Evolutionary conservation across 2,888 invertebrate species (phyloP).

Genomic region (Meteorus cinctellus): DNA sequence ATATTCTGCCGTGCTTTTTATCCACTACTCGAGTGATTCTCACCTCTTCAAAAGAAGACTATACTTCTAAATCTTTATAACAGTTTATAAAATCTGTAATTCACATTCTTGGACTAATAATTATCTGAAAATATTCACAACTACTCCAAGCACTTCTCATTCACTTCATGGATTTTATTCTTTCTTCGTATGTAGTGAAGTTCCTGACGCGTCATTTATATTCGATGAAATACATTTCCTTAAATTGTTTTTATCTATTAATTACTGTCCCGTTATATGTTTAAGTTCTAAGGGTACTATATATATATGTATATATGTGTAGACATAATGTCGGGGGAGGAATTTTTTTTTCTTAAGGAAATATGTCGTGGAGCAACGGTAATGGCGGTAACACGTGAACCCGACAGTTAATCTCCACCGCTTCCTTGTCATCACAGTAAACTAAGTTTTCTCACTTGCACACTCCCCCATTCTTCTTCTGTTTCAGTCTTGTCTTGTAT

Average conservation of each 20-base stretch:
- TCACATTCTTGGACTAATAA: too few relatives aligned
- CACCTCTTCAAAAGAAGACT: too few relatives aligned
- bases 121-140: too few relatives aligned
- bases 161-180: too few relatives aligned
- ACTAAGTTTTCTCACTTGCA: background rate
- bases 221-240: background rate
- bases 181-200: too few relatives aligned
- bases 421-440: background rate
- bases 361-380: conserved; percentile 58
- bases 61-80: too few relatives aligned
- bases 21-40: too few relatives aligned
- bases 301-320: background rate
- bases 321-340: background rate
- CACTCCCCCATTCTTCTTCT: conserved; percentile 13
- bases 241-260: background rate
- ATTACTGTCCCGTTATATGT: background rate
- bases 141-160: too few relatives aligned
- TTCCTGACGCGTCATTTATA: background rate
- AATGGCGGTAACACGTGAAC: conserved; percentile 54
- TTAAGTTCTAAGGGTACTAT: background rate
- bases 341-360: conserved; percentile 44
- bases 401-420: conserved; percentile 52
- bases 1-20: too few relatives aligned
- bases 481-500: conserved; percentile 45
- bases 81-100: too few relatives aligned